These are phyloP conservation scores for Allolobophora icterica DNA, from an alignment of 2,888 invertebrate genomes.

Conservation along the genomic window DNA sequence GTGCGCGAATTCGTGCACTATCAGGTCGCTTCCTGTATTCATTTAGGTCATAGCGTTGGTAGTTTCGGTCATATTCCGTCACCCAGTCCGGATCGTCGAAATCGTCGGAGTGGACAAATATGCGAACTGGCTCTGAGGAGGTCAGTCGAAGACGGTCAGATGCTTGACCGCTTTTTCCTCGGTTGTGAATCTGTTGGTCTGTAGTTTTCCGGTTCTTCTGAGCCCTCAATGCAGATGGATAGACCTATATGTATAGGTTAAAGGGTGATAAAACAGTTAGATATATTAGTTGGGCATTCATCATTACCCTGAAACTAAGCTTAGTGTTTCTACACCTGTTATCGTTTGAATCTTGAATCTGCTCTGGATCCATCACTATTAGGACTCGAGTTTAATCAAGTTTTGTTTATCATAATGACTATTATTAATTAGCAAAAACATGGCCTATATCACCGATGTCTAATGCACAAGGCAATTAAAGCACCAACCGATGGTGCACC, in stretches of 20 bases:
- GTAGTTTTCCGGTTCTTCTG: not conserved
- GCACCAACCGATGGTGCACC: too few relatives aligned
- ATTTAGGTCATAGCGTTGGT: not conserved
- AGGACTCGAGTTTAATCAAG: too few relatives aligned
- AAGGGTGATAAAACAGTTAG: not conserved
- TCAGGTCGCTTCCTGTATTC: not conserved
- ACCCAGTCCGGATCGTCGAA: not conserved
- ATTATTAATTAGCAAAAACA: too few relatives aligned
- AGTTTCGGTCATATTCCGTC: constrained; percentile 13
- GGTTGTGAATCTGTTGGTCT: not conserved
- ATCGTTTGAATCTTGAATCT: too few relatives aligned
- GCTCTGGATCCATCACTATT: too few relatives aligned
- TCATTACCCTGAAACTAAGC: too few relatives aligned
- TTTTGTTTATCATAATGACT: too few relatives aligned
- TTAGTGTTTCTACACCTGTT: too few relatives aligned
- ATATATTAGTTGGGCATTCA: not conserved
- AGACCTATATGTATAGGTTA: not conserved
- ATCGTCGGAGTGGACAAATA: not conserved
- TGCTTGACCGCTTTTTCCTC: not conserved
- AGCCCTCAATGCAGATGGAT: constrained; percentile 26
- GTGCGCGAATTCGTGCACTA: not conserved
- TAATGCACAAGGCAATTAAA: too few relatives aligned
- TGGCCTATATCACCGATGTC: too few relatives aligned
- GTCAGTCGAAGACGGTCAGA: not conserved
- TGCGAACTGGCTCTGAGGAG: not conserved